These are phyloP conservation scores for Chunga burmeisteri DNA, from an alignment of 2,113 vertebrate genomes.

Conservation along the genomic window DNA sequence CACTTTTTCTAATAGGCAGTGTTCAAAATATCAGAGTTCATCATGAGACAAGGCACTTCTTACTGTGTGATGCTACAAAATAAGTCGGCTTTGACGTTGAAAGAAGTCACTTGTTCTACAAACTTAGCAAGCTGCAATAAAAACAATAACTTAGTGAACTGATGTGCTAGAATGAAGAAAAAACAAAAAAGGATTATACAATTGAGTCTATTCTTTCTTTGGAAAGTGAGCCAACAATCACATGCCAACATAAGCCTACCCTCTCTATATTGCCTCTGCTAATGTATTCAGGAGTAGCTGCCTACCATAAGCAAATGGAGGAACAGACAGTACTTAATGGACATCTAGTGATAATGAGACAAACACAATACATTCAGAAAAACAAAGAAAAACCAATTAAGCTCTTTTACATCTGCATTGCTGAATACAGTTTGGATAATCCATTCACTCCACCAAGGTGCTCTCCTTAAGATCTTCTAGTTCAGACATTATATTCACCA, in stretches of 20 bases:
- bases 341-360: constrained; percentile 27
- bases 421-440: background rate
- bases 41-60: background rate
- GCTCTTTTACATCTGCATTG: background rate
- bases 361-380: background rate
- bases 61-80: background rate
- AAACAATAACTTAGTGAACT: constrained; percentile 13
- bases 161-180: background rate
- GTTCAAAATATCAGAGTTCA: background rate
- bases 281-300: constrained; percentile 53
- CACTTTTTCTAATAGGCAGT: background rate
- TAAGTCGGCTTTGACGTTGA: background rate
- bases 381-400: background rate
- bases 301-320: constrained; percentile 19
- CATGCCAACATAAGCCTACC: constrained; percentile 30
- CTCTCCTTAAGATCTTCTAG: background rate
- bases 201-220: constrained; percentile 44
- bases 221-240: constrained; percentile 47
- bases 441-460: background rate
- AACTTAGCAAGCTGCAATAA: constrained; percentile 23
- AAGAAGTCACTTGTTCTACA: constrained; percentile 19
- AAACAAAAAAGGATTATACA: background rate
- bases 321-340: constrained; percentile 38
- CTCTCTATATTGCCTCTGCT: constrained; percentile 29
- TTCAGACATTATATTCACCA: background rate